Conservation (phyloP, 2,113 vertebrate genomes). For the Notiomystis cincta region DNA sequence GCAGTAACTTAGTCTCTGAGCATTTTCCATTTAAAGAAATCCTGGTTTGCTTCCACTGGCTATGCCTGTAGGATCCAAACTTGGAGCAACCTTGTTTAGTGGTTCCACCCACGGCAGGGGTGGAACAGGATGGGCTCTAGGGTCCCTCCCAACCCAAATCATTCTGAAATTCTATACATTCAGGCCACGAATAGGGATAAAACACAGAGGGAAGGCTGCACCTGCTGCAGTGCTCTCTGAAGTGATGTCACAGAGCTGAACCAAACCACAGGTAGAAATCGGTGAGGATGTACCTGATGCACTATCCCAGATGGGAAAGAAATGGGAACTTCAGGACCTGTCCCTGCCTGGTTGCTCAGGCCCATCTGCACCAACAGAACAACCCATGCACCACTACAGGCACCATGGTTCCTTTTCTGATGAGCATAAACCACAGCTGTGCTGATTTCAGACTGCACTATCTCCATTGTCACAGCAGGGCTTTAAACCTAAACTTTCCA, state of each 20-base stretch:
- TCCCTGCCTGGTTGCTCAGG: not conserved
- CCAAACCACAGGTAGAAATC: accelerated
- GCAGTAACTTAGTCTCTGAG: not conserved
- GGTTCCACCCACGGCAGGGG: not conserved
- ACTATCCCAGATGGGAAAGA: not conserved
- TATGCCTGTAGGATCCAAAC: not conserved
- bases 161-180: not conserved
- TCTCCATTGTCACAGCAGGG: not conserved
- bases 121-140: not conserved
- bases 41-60: not conserved
- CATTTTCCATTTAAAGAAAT: not conserved
- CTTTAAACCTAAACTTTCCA: not conserved
- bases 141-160: not conserved
- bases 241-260: not conserved
- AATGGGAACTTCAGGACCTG: not conserved
- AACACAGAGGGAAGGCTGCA: not conserved
- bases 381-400: accelerated
- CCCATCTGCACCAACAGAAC: not conserved
- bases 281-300: not conserved
- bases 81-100: not conserved
- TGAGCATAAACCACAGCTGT: not conserved
- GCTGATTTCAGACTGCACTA: not conserved
- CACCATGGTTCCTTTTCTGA: accelerated
- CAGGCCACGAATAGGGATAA: accelerated
- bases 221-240: not conserved